phyloP scores from a whole-genome alignment of 2,888 invertebrate species.

The Diarsia mendica region DNA sequence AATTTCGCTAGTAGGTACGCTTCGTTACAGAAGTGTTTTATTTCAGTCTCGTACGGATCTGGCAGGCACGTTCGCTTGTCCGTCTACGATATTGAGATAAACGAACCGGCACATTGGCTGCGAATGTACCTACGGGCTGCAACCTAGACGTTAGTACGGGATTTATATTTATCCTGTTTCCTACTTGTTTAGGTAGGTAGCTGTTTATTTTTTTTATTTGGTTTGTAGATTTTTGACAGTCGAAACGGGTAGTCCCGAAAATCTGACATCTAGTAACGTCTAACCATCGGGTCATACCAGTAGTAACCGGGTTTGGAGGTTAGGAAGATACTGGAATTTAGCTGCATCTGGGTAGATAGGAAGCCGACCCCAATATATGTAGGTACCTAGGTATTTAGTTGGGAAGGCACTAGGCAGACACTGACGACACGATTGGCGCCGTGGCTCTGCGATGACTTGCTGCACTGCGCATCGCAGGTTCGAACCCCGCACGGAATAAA shows the following conservation, averaged over 20 bases:
- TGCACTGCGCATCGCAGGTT: too few species aligned
- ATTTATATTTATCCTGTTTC: constrained; percentile 56
- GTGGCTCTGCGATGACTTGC: too few species aligned
- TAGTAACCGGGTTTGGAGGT: not conserved
- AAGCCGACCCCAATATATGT: not conserved
- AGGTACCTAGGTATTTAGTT: not conserved
- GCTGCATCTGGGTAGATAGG: not conserved
- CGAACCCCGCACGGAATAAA: too few species aligned
- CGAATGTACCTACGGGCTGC: constrained; percentile 49
- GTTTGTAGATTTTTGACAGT: not conserved
- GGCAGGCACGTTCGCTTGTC: constrained; percentile 75
- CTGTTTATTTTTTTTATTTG: not conserved
- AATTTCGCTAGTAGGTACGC: constrained; percentile 47
- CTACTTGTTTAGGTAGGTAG: not conserved
- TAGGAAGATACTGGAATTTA: not conserved
- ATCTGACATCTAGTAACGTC: not conserved
- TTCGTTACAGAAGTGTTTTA: constrained; percentile 68
- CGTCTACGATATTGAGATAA: constrained; percentile 84
- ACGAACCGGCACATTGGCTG: constrained; percentile 83
- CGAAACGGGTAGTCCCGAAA: not conserved
- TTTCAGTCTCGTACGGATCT: constrained; percentile 73
- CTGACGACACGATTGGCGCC: too few species aligned
- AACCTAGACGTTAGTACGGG: constrained; percentile 41
- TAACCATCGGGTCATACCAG: not conserved
- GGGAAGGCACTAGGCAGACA: not conserved